phyloP scores from a whole-genome alignment of 2,888 invertebrate species.

The Acleris holmiana region DNA sequence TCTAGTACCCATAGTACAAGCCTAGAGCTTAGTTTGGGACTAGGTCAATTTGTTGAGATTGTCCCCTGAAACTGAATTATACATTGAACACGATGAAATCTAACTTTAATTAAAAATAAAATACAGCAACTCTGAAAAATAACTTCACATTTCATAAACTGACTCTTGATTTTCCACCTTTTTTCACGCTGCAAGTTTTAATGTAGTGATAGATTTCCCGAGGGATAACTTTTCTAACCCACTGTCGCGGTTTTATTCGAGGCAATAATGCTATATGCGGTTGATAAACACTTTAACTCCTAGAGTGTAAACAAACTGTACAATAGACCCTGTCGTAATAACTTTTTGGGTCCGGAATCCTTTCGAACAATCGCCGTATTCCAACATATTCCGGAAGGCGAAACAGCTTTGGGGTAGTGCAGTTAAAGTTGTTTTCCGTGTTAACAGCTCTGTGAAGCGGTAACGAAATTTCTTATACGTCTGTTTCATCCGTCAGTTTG shows the following conservation, averaged over 20 bases:
- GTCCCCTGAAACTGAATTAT: too few relatives aligned
- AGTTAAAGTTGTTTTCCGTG: conserved; percentile 9
- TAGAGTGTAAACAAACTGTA: conserved; percentile 28
- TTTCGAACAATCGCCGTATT: conserved; percentile 7
- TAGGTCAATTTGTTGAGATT: too few relatives aligned
- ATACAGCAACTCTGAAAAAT: too few relatives aligned
- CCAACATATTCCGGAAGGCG: background rate
- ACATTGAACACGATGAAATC: too few relatives aligned
- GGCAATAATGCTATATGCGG: conserved; percentile 26
- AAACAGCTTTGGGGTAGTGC: conserved; percentile 16
- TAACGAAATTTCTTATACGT: too few relatives aligned
- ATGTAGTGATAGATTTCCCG: conserved; percentile 25
- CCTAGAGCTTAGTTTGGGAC: too few relatives aligned
- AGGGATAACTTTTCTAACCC: conserved; percentile 26
- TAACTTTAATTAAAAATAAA: too few relatives aligned
- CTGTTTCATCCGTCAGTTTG: too few relatives aligned
- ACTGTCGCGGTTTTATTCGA: conserved; percentile 18
- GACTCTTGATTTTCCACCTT: background rate
- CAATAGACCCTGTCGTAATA: conserved; percentile 29
- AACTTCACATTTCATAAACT: too few relatives aligned
- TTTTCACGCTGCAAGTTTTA: conserved; percentile 15
- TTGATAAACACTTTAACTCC: conserved; percentile 25
- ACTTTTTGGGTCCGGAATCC: conserved; percentile 34
- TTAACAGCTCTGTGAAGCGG: background rate
- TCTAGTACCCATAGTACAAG: too few relatives aligned